These are phyloP conservation scores for Agrilus cyanescens DNA, from an alignment of 2,888 invertebrate genomes.

Conservation along the genomic window DNA sequence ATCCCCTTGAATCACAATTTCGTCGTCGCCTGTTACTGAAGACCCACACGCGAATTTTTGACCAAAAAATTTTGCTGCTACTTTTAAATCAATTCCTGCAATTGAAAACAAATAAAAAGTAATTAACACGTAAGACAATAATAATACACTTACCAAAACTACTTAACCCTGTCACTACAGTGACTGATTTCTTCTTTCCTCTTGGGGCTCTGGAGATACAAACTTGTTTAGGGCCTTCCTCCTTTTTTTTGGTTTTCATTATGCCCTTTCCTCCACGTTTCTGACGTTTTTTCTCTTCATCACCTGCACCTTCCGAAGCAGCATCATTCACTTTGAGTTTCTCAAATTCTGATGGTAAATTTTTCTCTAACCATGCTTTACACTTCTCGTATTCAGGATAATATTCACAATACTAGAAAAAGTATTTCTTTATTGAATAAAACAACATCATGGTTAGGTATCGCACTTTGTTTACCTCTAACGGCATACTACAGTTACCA, in stretches of 20 bases:
- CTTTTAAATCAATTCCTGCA: slow-evolving; percentile 91
- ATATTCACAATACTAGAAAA: slow-evolving; percentile 85
- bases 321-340: slow-evolving; percentile 64
- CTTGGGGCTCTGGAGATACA: slow-evolving; percentile 81
- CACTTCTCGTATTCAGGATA: slow-evolving; percentile 97
- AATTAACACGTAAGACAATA: background rate
- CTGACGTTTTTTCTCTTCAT: slow-evolving; percentile 88
- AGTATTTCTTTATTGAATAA: slow-evolving; percentile 1
- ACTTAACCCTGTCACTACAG: slow-evolving; percentile 89
- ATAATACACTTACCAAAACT: slow-evolving; percentile 62
- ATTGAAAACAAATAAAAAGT: slow-evolving; percentile 17
- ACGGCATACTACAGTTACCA: slow-evolving; percentile 90
- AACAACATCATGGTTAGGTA: slow-evolving; percentile 1
- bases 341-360: slow-evolving; percentile 88
- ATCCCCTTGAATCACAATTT: slow-evolving; percentile 98
- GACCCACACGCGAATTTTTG: slow-evolving; percentile 98
- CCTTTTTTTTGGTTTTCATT: slow-evolving; percentile 90
- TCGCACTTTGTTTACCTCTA: slow-evolving; percentile 51
- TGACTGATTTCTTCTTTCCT: slow-evolving; percentile 98
- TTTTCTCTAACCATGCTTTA: slow-evolving; percentile 90
- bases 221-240: slow-evolving; percentile 76
- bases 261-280: slow-evolving; percentile 95
- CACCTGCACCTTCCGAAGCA: slow-evolving; percentile 57
- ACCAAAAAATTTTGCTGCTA: slow-evolving; percentile 95
- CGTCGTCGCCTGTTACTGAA: slow-evolving; percentile 96